These are phyloP conservation scores for Brachyhypopomus occidentalis DNA, from an alignment of 2,113 vertebrate species.

Conservation along the genomic window DNA sequence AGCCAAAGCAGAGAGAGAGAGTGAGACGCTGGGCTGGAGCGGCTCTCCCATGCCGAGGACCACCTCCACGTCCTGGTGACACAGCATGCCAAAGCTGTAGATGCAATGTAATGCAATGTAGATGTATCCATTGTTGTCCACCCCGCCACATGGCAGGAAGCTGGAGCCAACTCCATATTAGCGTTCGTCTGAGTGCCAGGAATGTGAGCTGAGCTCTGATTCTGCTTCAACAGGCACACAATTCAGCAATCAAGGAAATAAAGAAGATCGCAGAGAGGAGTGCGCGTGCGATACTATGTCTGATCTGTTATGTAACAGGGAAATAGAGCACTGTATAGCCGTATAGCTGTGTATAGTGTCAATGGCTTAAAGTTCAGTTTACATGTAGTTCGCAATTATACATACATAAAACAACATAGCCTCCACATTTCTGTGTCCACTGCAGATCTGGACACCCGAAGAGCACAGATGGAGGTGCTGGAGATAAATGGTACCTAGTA, in stretches of 20 bases:
- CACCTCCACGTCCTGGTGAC: slow-evolving; percentile 35
- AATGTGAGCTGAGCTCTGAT: slow-evolving; percentile 5
- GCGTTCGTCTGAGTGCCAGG: slow-evolving; percentile 24
- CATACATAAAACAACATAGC: too few relatives aligned
- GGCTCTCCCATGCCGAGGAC: slow-evolving; percentile 46
- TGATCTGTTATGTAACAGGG: neutral
- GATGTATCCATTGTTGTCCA: slow-evolving; percentile 32
- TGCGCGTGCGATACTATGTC: neutral
- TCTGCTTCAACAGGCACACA: slow-evolving; percentile 28
- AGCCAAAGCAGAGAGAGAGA: slow-evolving; percentile 28
- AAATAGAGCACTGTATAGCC: too few relatives aligned
- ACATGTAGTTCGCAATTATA: too few relatives aligned
- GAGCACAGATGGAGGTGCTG: neutral
- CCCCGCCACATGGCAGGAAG: neutral
- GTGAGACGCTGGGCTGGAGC: too few relatives aligned
- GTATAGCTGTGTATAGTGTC: too few relatives aligned
- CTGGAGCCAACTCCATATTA: slow-evolving; percentile 36
- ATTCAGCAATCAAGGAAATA: neutral
- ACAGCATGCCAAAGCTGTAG: neutral
- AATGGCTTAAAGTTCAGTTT: too few relatives aligned
- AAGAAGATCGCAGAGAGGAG: slow-evolving; percentile 27
- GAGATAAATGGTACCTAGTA: slow-evolving; percentile 83
- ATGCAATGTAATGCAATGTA: slow-evolving; percentile 15
- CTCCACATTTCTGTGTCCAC: too few relatives aligned
- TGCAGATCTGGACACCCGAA: neutral